Evolutionary conservation across 2,797 vertebrate species (phyloP).

Genomic region (Eptatretus atami): DNA sequence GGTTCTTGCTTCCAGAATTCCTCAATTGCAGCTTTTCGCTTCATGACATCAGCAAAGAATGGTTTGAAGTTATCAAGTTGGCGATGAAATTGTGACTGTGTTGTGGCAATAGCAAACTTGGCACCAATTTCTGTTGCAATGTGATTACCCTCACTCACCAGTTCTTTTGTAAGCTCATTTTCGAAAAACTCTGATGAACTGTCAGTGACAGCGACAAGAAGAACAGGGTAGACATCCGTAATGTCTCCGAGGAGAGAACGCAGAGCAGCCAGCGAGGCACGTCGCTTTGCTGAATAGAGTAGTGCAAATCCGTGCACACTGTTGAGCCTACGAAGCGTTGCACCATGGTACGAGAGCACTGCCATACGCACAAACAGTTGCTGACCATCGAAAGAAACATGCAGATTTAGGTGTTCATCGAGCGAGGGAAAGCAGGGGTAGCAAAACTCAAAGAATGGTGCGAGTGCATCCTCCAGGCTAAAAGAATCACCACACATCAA

Average conservation of each 20-base stretch:
- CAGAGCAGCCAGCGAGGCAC: constrained; percentile 91
- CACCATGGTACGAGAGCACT: constrained; percentile 76
- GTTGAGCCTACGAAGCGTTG: constrained; percentile 82
- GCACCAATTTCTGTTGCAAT: constrained; percentile 89
- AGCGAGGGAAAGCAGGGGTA: constrained; percentile 77
- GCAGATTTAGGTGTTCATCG: constrained; percentile 67
- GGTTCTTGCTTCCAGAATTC: constrained; percentile 17
- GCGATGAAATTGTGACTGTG: constrained; percentile 78
- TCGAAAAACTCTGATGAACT: constrained; percentile 97
- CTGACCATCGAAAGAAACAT: constrained; percentile 84
- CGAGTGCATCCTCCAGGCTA: constrained; percentile 89
- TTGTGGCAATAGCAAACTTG: constrained; percentile 49
- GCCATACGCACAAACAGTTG: constrained; percentile 74
- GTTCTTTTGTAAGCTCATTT: constrained; percentile 80
- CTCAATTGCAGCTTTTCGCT: constrained; percentile 74
- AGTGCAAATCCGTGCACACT: constrained; percentile 90
- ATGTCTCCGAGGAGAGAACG: constrained; percentile 81
- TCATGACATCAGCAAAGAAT: constrained; percentile 83
- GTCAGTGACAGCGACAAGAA: constrained; percentile 88
- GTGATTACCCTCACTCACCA: constrained; percentile 96
- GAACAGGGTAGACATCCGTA: constrained; percentile 85
- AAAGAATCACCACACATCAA: constrained; percentile 98
- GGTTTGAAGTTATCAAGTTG: constrained; percentile 84
- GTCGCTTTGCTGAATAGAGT: constrained; percentile 80
- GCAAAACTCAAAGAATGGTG: constrained; percentile 79